These are phyloP conservation scores for Halocynthia aurantium DNA, from an alignment of 23 tunicate genomes.

Conservation along the genomic window DNA sequence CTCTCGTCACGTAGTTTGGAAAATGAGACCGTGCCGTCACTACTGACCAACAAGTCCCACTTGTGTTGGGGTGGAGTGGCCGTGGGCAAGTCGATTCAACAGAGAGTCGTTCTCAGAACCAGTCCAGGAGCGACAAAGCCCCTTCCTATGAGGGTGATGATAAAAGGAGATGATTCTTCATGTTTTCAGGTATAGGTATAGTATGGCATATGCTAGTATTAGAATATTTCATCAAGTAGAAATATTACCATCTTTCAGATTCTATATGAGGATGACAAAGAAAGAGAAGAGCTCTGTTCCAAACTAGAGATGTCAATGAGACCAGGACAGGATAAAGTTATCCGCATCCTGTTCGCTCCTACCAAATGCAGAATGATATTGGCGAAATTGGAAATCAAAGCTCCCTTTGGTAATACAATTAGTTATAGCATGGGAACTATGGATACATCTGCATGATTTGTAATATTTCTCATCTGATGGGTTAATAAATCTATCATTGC, in stretches of 20 bases:
- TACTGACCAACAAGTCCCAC: constrained; percentile 72
- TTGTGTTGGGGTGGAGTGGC: constrained; percentile 81
- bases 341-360: constrained; percentile 47
- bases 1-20: too few relatives aligned
- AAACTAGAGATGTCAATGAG: constrained; percentile 40
- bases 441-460: too few relatives aligned
- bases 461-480: too few relatives aligned
- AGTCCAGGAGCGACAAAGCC: constrained; percentile 9
- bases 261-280: constrained; percentile 18
- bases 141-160: constrained; percentile 33
- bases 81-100: constrained; percentile 48
- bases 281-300: constrained; percentile 47
- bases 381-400: constrained; percentile 76
- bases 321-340: constrained; percentile 46
- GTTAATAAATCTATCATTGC: too few relatives aligned
- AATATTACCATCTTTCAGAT: neutral
- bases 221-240: neutral
- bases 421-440: too few relatives aligned
- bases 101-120: constrained; percentile 48
- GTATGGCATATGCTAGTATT: neutral
- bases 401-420: constrained; percentile 54
- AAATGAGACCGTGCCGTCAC: constrained; percentile 15
- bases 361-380: constrained; percentile 39
- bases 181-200: constrained; percentile 61
- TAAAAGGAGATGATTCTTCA: constrained; percentile 43